Evolutionary conservation across 1,140 invertebrate genomes (phyloP).

Genomic region (Aphelenchoides fujianensis): DNA sequence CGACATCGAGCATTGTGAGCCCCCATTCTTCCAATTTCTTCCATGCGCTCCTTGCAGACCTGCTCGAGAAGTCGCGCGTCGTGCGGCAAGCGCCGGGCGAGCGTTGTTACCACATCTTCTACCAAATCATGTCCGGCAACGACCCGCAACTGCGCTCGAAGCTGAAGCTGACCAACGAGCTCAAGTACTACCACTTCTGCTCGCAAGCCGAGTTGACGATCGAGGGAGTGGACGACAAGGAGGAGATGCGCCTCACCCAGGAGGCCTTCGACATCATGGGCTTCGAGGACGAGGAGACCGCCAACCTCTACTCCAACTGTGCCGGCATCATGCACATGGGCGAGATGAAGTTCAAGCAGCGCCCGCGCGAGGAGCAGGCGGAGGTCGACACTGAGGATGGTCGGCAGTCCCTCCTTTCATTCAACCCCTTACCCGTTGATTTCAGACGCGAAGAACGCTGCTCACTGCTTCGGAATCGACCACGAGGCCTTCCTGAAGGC

Average conservation of each 20-base stretch:
- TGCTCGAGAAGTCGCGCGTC: slow-evolving; percentile 99
- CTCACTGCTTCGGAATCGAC: slow-evolving; percentile 68
- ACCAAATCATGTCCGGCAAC: slow-evolving; percentile 96
- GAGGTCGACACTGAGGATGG: slow-evolving; percentile 83
- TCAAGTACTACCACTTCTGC: slow-evolving; percentile 70
- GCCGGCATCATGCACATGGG: slow-evolving; percentile 93
- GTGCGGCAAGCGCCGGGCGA: slow-evolving; percentile 96
- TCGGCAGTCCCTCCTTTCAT: no score
- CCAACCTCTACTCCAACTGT: slow-evolving; percentile 91
- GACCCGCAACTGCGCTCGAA: slow-evolving; percentile 72
- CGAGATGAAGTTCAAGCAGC: slow-evolving; percentile 95
- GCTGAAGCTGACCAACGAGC: slow-evolving; percentile 58
- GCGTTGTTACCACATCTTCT: slow-evolving; percentile 99
- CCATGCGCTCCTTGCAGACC: slow-evolving; percentile 69
- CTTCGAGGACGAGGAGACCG: slow-evolving; percentile 87
- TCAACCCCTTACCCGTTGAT: no score
- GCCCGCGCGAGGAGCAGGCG: slow-evolving; percentile 98
- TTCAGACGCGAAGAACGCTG: slow-evolving; percentile 66
- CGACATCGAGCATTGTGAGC: slow-evolving; percentile 73
- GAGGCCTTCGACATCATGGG: slow-evolving; percentile 97
- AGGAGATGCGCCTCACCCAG: slow-evolving; percentile 87
- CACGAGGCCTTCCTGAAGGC: slow-evolving; percentile 68
- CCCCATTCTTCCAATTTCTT: background rate
- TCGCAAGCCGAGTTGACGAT: slow-evolving; percentile 95
- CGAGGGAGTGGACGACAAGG: slow-evolving; percentile 86